Evolutionary conservation across 2,113 vertebrate genomes (phyloP).

Genomic region (Nannospalax galili): DNA sequence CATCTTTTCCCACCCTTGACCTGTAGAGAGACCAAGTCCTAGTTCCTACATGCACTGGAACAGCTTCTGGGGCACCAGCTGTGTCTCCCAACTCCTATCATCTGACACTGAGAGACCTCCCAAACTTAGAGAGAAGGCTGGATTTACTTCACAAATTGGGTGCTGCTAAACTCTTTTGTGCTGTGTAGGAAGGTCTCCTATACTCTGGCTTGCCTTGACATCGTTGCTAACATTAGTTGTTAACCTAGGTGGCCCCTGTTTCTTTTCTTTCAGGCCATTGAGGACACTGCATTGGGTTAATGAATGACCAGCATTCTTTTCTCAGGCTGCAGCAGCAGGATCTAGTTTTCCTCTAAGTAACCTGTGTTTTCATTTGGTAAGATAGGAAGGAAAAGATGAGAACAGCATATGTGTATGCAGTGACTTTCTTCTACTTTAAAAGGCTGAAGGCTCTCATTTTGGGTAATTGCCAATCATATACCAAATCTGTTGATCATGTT

Average conservation of each 20-base stretch:
- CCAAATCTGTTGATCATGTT: background rate
- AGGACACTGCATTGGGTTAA: background rate
- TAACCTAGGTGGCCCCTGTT: background rate
- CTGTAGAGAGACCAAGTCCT: background rate
- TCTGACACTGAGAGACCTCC: background rate
- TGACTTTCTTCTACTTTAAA: conserved; percentile 30
- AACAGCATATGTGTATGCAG: background rate
- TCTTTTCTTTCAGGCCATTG: background rate
- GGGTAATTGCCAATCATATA: background rate
- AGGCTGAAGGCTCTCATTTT: background rate
- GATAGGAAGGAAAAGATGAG: background rate
- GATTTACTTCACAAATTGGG: background rate
- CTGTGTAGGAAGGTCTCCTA: background rate
- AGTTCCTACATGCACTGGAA: background rate
- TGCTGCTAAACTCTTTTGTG: background rate
- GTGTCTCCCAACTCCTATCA: background rate
- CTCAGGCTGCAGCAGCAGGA: background rate
- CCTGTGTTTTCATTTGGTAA: background rate
- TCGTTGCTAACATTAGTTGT: background rate
- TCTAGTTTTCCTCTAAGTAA: background rate
- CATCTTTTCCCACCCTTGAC: background rate
- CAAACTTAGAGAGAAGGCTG: background rate
- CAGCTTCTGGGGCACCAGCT: background rate
- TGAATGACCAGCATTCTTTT: background rate
- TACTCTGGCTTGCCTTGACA: background rate